Evolutionary conservation across 92 coral and sea anemone genomes (phyloP).

Genomic region (Actinernus sp.): DNA sequence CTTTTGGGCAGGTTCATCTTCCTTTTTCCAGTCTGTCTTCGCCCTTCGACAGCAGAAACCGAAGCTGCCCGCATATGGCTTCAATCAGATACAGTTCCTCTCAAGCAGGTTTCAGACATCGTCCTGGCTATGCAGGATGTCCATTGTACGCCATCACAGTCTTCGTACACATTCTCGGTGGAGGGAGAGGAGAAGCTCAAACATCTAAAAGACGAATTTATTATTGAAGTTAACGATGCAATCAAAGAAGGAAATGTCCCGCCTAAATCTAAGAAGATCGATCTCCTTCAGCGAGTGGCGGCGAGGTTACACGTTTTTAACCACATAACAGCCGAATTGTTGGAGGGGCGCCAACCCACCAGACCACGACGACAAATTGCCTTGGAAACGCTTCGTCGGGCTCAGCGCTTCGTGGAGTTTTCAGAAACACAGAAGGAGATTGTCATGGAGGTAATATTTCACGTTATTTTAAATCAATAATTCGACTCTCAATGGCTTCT

Average conservation of each 20-base stretch:
- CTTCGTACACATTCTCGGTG: not conserved
- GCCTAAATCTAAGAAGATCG: no score
- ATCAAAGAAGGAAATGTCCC: no score
- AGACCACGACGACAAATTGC: constrained; percentile 10
- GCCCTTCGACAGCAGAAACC: not conserved
- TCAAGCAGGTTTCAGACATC: constrained; percentile 5
- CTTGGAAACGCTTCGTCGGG: constrained; percentile 29
- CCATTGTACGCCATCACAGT: not conserved
- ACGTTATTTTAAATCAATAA: no score
- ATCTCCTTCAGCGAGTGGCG: no score
- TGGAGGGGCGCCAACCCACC: constrained; percentile 19
- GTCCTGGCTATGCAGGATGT: not conserved
- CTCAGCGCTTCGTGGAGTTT: constrained; percentile 22
- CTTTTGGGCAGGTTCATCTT: no score
- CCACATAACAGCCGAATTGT: constrained; percentile 6
- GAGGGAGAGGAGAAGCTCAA: not conserved
- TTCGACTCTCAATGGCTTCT: no score
- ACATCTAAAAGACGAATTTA: not conserved
- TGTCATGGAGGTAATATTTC: constrained; percentile 51
- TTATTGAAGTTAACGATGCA: no score
- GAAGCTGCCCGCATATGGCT: not conserved
- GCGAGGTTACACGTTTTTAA: constrained; percentile 29
- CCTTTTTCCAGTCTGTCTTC: no score
- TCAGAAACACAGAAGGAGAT: constrained; percentile 45
- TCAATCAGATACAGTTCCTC: not conserved